Evolutionary conservation across 2,113 vertebrate genomes (phyloP), one percentile per base, ranked within the genome.

Genomic region (Nycticebus coucang): DNA sequence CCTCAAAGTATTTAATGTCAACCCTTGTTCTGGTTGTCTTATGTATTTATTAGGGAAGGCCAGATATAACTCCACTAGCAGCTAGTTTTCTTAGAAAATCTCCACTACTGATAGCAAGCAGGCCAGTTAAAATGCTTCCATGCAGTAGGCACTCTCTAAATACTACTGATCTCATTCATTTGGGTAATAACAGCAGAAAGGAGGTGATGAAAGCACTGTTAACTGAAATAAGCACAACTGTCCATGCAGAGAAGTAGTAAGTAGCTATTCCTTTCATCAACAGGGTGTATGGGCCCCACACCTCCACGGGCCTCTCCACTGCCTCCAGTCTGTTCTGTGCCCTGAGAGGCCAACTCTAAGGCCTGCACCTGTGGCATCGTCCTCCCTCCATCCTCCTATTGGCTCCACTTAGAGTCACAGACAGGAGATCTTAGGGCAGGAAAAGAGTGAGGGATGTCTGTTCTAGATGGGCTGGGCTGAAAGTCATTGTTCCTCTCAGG

Each of bases 11-110:
- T 37, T 78, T 79, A 69, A 37, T 18, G 50, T 64, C 57, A 95
- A 86, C 33, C 71, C 13, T 86, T 60, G 19, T 59, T 94, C 45
- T 91, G 74, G 45, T 69, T 66, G 41, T 57, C 94, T 75, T 53
- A 41, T 21, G 19, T n/a, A 87, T 89, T 68, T 60, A 77, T 22
- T 59, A 81, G 41, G 5, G 59, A 87, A 92, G 75, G 30, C 60
- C 79, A 91, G 22, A 14, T 41, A 41, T 45, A 78, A 78, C 30
- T 69, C 55, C 15, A 89, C 19, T 5, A 75, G 45, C 7, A 87
- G 12, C 53, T 66, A 60, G 50, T 95, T 92, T 81, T 94, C 92
- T 93, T 59, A 92, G n/a, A 88, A 92, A 93, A 37, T 68, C 45
- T 59, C 62, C 33, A 78, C 45, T 80, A 57, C 18, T 62, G 57